Percentiles rank a stretch among this genome's conserved stretches.
Evolutionary conservation across 2,113 vertebrate species (phyloP).

Genomic region (Tiliqua scincoides): DNA sequence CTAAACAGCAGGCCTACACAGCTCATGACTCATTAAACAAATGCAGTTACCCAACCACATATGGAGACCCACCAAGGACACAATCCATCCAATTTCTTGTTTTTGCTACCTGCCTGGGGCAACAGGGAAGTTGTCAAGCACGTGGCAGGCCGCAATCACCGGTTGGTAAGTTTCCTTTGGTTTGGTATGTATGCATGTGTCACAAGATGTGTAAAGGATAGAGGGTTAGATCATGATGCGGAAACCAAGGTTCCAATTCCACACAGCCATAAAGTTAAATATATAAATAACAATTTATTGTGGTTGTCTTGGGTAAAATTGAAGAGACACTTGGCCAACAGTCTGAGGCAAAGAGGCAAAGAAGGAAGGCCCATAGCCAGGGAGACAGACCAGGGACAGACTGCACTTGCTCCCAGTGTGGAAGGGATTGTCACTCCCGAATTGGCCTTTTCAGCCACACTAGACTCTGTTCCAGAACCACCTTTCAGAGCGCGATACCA

Average conservation of each 20-base stretch:
- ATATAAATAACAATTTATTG: too few species aligned
- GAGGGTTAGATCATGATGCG: neutral
- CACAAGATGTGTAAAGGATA: neutral
- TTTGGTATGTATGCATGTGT: neutral
- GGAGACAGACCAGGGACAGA: too few species aligned
- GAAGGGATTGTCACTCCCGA: too few species aligned
- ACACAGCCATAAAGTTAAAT: neutral
- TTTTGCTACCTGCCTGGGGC: neutral
- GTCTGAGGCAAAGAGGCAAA: too few species aligned
- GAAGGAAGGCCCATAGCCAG: too few species aligned
- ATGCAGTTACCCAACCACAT: neutral
- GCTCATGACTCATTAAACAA: neutral
- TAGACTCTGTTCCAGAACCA: too few species aligned
- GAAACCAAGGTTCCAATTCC: neutral
- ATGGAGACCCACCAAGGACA: too few species aligned
- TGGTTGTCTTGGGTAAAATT: too few species aligned
- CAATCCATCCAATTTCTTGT: neutral
- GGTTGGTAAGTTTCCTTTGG: neutral
- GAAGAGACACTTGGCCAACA: too few species aligned
- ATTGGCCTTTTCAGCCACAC: too few species aligned
- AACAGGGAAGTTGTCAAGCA: neutral
- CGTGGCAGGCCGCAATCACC: neutral
- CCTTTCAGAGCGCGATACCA: too few species aligned
- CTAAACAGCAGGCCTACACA: neutral
- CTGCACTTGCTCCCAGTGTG: too few species aligned